These are phyloP conservation scores for Furnarius figulus DNA, from an alignment of 2,113 vertebrate genomes.

Conservation along the genomic window DNA sequence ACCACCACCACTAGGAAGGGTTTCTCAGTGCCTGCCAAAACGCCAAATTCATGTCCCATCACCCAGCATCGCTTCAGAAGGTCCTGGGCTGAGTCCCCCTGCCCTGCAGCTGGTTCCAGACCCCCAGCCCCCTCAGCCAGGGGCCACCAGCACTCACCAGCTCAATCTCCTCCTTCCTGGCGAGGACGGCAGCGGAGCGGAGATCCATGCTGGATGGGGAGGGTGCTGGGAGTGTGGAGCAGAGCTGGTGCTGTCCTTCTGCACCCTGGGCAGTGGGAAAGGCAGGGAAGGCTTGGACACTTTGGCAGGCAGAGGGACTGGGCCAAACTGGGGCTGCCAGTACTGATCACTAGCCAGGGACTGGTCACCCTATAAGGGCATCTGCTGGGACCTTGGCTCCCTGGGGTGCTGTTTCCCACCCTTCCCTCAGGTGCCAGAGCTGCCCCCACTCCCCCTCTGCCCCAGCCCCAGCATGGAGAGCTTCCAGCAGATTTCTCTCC, in stretches of 20 bases:
- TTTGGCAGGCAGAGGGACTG: background rate
- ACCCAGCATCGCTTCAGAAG: accelerated
- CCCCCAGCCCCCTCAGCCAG: accelerated
- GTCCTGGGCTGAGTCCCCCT: accelerated
- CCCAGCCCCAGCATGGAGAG: background rate
- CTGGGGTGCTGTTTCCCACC: background rate
- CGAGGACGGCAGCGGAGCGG: conserved; percentile 2
- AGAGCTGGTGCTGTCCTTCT: accelerated
- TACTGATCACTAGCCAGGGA: accelerated
- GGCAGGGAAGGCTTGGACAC: accelerated
- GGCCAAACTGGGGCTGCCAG: background rate
- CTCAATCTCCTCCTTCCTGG: conserved; percentile 58
- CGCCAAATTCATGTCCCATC: accelerated
- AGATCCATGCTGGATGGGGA: background rate
- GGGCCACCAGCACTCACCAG: background rate
- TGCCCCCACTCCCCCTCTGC: accelerated
- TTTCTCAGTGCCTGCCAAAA: background rate
- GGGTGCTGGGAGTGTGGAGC: accelerated
- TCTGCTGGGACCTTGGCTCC: background rate
- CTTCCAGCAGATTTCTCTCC: background rate
- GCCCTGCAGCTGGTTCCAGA: accelerated
- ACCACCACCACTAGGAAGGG: background rate
- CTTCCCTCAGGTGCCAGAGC: accelerated
- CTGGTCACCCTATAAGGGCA: background rate
- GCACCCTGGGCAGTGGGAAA: background rate